These are phyloP conservation scores for Siniperca scherzeri DNA, from an alignment of 2,797 vertebrate species.

Conservation along the genomic window DNA sequence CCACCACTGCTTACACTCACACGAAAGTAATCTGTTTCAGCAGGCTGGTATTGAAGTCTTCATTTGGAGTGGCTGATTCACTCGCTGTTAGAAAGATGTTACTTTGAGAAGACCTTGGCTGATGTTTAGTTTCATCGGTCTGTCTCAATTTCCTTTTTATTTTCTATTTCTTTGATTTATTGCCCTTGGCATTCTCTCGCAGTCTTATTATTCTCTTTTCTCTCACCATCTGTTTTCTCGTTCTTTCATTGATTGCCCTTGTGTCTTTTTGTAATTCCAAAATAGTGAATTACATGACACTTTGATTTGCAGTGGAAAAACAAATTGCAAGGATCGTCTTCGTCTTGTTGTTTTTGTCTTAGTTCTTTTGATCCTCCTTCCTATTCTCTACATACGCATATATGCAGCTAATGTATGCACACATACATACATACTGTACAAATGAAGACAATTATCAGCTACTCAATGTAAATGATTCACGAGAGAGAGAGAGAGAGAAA, in stretches of 20 bases:
- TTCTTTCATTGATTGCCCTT: slow-evolving; percentile 26
- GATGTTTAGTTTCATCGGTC: slow-evolving; percentile 35
- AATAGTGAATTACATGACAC: slow-evolving; percentile 6
- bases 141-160: slow-evolving; percentile 21
- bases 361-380: not conserved
- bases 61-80: slow-evolving; percentile 10
- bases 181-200: slow-evolving; percentile 21
- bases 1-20: not conserved
- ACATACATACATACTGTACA: not conserved
- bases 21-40: not conserved
- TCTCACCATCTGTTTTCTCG: slow-evolving; percentile 51
- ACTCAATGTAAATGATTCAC: not conserved
- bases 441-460: not conserved
- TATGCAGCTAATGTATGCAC: too few species aligned
- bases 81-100: slow-evolving; percentile 17
- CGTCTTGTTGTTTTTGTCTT: not conserved
- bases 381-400: not conserved
- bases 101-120: slow-evolving; percentile 58
- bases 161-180: slow-evolving; percentile 47
- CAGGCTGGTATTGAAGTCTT: not conserved
- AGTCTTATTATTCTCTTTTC: slow-evolving; percentile 11
- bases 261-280: slow-evolving; percentile 18
- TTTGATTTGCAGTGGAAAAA: slow-evolving; percentile 1
- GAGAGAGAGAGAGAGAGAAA: not conserved
- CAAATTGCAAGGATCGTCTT: not conserved